These are phyloP conservation scores for Cyclina sinensis DNA, from an alignment of 1,140 invertebrate genomes.

Conservation along the genomic window DNA sequence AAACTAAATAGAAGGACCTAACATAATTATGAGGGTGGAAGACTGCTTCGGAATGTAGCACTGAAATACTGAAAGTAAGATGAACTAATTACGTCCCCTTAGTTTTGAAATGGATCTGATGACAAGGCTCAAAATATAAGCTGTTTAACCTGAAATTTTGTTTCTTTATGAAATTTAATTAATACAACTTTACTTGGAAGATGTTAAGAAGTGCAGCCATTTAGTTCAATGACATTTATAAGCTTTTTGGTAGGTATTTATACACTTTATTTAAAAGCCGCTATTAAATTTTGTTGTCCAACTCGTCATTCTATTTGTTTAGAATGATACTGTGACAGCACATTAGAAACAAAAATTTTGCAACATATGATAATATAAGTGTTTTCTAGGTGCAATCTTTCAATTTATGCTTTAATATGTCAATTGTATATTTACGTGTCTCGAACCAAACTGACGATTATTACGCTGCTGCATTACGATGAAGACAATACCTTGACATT, in stretches of 20 bases:
- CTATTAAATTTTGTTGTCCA: constrained; percentile 16
- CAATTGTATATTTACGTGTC: background rate
- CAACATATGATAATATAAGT: constrained; percentile 7
- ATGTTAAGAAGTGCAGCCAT: background rate
- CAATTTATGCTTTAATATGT: background rate
- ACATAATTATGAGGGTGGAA: too few species aligned
- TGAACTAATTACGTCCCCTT: too few species aligned
- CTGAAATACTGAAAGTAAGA: too few species aligned
- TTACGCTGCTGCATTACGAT: background rate
- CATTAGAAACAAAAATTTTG: background rate
- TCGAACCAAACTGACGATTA: background rate
- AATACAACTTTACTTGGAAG: background rate
- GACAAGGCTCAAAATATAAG: too few species aligned
- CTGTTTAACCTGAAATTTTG: too few species aligned
- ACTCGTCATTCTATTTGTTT: background rate
- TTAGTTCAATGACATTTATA: background rate
- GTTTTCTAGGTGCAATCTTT: background rate
- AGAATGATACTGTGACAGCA: background rate
- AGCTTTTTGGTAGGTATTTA: constrained; percentile 5
- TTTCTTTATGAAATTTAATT: too few species aligned
- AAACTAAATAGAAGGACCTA: too few species aligned
- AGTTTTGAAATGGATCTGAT: too few species aligned
- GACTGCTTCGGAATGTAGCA: too few species aligned
- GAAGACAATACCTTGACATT: background rate
- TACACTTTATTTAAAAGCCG: background rate